Evolutionary conservation across 2,888 invertebrate species (phyloP).

Genomic region (Chaetogeoica ovagalla): DNA sequence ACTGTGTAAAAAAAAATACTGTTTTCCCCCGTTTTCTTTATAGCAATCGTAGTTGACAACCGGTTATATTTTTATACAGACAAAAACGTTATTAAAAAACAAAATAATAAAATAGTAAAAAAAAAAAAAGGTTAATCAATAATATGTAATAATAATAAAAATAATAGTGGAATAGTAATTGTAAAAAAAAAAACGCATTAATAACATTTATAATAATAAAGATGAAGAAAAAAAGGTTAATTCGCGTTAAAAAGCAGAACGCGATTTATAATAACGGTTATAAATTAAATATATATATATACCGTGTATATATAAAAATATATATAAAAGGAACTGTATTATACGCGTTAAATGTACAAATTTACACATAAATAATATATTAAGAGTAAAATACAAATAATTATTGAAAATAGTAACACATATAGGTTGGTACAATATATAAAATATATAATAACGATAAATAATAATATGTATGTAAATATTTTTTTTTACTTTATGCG

Average conservation of each 20-base stretch:
- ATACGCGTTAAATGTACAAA: background rate
- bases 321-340: constrained; percentile 34
- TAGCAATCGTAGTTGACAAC: too few species aligned
- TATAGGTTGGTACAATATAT: too few species aligned
- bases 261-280: background rate
- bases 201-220: background rate
- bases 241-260: background rate
- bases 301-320: background rate
- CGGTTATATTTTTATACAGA: background rate
- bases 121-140: background rate
- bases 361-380: background rate
- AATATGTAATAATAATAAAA: too few species aligned
- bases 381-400: too few species aligned
- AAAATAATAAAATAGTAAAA: background rate
- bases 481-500: too few species aligned
- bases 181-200: background rate
- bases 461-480: too few species aligned
- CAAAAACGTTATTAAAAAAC: background rate
- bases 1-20: background rate
- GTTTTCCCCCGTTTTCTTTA: background rate
- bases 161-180: background rate
- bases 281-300: constrained; percentile 1
- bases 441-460: too few species aligned
- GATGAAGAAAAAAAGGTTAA: constrained; percentile 19
- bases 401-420: too few species aligned